Evolutionary conservation across 2,797 vertebrate genomes (phyloP).

Genomic region (Enteromius thamalakanensis): DNA sequence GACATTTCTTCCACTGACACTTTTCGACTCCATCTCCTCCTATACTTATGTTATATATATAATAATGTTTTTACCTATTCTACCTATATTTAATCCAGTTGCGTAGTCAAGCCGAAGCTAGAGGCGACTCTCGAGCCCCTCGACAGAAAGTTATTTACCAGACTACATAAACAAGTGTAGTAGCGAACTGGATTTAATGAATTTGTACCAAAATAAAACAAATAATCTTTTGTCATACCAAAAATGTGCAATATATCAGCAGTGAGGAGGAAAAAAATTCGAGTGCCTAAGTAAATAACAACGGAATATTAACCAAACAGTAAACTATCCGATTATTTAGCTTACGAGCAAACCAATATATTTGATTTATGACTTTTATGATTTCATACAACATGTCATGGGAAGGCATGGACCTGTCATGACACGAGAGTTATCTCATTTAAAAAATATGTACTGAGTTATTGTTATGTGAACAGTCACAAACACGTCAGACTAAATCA

Average conservation of each 20-base stretch:
- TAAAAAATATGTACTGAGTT: not conserved
- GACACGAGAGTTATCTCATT: not conserved
- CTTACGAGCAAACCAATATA: not conserved
- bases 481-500: not conserved
- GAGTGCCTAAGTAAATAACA: not conserved
- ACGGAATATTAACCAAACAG: not conserved
- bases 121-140: not conserved
- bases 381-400: not conserved
- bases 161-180: not conserved
- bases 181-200: not conserved
- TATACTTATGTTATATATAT: not conserved
- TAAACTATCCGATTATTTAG: not conserved
- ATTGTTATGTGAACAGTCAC: not conserved
- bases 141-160: not conserved
- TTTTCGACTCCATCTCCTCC: not conserved
- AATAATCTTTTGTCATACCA: not conserved
- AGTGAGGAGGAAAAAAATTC: not conserved
- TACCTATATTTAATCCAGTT: not conserved
- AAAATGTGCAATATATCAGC: not conserved
- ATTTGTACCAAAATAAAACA: not conserved
- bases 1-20: not conserved
- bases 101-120: not conserved
- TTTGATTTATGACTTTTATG: not conserved
- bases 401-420: not conserved
- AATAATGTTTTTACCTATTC: not conserved